Conservation (phyloP, 37 sponge, comb jelly and placozoan genomes). For the Haliclona indistincta region DNA sequence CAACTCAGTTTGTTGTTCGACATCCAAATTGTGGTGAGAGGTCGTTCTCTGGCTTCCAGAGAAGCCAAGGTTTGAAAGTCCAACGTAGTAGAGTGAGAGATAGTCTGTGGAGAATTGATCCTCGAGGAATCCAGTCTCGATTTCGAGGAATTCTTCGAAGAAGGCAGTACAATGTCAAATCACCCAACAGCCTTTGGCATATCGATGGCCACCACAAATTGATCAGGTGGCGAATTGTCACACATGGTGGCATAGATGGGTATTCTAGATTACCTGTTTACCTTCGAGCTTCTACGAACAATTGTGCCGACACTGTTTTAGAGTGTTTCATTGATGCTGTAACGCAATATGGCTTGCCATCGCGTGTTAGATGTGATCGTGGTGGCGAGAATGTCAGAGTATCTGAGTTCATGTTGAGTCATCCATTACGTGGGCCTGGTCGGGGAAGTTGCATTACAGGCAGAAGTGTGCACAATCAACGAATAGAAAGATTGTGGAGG, state of each 20-base stretch:
- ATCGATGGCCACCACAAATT: slow-evolving; percentile 30
- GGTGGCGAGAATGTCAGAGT: slow-evolving; percentile 51
- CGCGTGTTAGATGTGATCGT: slow-evolving; percentile 40
- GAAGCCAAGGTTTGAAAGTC: slow-evolving; percentile 7
- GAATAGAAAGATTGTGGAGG: slow-evolving; percentile 66
- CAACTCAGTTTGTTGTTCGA: background rate
- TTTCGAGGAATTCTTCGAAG: slow-evolving; percentile 21
- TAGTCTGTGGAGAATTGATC: slow-evolving; percentile 13
- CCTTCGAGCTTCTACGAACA: slow-evolving; percentile 14
- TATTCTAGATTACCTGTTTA: background rate
- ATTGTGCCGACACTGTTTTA: slow-evolving; percentile 41
- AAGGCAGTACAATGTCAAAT: slow-evolving; percentile 16
- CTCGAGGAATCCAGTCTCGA: slow-evolving; percentile 27
- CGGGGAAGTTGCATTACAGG: slow-evolving; percentile 39
- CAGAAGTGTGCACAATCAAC: slow-evolving; percentile 58
- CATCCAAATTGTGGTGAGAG: slow-evolving; percentile 3
- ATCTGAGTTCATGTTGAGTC: slow-evolving; percentile 26
- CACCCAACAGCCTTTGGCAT: slow-evolving; percentile 47
- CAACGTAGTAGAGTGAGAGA: slow-evolving; percentile 24
- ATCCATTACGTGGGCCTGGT: slow-evolving; percentile 24
- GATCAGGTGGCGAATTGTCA: slow-evolving; percentile 1
- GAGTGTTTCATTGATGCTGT: slow-evolving; percentile 16
- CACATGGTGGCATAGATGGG: slow-evolving; percentile 2
- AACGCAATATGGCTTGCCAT: slow-evolving; percentile 37
- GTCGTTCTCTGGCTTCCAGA: slow-evolving; percentile 21